Base-by-base conservation (phyloP, 2,113 vertebrate species). In the Pholis gunnellus region DNA sequence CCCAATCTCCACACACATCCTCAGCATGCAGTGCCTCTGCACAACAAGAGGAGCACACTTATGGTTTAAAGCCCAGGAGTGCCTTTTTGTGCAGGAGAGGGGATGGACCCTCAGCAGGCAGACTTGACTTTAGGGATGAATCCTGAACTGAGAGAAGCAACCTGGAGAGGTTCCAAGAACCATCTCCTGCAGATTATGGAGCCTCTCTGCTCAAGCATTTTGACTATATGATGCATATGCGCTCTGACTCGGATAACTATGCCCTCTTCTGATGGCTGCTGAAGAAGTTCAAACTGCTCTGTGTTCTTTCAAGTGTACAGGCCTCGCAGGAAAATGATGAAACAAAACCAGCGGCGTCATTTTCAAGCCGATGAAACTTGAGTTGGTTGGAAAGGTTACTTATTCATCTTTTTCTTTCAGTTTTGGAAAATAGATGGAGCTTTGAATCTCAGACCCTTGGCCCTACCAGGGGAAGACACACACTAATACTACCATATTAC, bases 201-300 rank as follows among this genome's bases (percentile, higher is more conserved):
- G 66, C 59, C 79, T 38, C 67, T 75, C 38, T 81, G 83, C 85
- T 56, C 63, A 40, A 84, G 85, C 71, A 38, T 77, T 83, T 78
- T 60, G 69, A 83, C 57, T 81, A 81, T 71, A 86, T 54, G 67
- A 83, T 88, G 76, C 70, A 85, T 86, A 61, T 64, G 64, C 71
- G 65, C 77, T 54, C 63, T 44, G 73, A 38, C 36, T 66, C 48
- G 9, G 38, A 67, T 9, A 85, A 76, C 72, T 48, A 44, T 38
- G 20, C 48, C 54, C n/a, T 71, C 48, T 64, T 60, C 44, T 22
- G 44, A 25, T n/a, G 22, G 14, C 22, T 59, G 61, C 29, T 22
- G 15, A 73, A 20, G 69, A 42, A 48, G 38, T 36, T 82, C 17
- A 78, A 74, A 72, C 38, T 52, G 18, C 54, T 50, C 2, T 22